Evolutionary conservation across 1,140 invertebrate genomes (phyloP).

Genomic region (Fragariocoptes setiger): DNA sequence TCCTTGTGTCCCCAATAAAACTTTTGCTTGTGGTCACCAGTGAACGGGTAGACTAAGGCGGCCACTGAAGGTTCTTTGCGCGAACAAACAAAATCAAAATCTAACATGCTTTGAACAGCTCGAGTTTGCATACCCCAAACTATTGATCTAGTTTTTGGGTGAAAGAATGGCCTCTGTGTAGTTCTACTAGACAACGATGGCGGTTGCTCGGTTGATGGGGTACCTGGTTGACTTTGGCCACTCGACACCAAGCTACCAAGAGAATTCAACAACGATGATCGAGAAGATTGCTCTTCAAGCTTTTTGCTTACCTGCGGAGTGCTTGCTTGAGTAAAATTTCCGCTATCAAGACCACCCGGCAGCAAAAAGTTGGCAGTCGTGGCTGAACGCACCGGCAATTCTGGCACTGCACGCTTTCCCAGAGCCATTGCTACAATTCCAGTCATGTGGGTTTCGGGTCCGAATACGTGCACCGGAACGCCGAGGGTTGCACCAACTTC

Average conservation of each 20-base stretch:
- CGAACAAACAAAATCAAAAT: slow-evolving; percentile 94
- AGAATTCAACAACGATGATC: neutral
- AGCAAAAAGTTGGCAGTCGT: slow-evolving; percentile 73
- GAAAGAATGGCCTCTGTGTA: slow-evolving; percentile 4
- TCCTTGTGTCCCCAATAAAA: slow-evolving; percentile 99
- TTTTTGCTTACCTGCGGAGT: neutral
- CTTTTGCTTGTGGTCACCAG: slow-evolving; percentile 93
- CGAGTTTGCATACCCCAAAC: slow-evolving; percentile 97
- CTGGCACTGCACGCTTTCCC: slow-evolving; percentile 54
- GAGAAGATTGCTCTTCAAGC: neutral
- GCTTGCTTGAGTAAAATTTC: slow-evolving; percentile 1
- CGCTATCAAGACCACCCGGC: slow-evolving; percentile 32
- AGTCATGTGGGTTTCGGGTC: slow-evolving; percentile 97
- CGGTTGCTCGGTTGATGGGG: neutral
- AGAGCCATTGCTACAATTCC: slow-evolving; percentile 90
- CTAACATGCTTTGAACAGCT: slow-evolving; percentile 88
- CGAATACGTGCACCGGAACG: slow-evolving; percentile 76
- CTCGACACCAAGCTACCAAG: neutral
- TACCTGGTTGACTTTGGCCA: neutral
- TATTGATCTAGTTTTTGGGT: slow-evolving; percentile 48
- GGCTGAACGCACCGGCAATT: slow-evolving; percentile 27
- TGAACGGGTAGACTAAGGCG: slow-evolving; percentile 91
- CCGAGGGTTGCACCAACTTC: slow-evolving; percentile 44
- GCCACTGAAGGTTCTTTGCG: slow-evolving; percentile 46
- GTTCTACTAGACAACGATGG: neutral